Conservation (phyloP, 2,888 invertebrate genomes). For the Trissonchulus sp. region DNA sequence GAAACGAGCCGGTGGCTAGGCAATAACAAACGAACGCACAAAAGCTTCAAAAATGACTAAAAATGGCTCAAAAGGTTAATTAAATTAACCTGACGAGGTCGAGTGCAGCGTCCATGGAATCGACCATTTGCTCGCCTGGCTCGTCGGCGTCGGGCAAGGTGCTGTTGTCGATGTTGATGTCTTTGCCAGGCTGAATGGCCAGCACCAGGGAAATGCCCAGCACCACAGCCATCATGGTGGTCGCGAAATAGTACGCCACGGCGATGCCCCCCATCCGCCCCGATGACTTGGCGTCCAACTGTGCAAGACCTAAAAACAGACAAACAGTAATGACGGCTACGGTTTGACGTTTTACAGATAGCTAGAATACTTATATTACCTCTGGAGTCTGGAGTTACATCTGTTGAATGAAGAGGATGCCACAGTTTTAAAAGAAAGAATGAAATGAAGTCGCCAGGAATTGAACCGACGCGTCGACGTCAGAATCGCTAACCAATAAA, state of each 20-base stretch:
- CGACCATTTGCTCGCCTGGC: slow-evolving; percentile 6
- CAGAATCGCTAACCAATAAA: no score
- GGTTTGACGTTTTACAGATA: not conserved
- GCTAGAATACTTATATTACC: no score
- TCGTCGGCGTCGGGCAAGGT: slow-evolving; percentile 44
- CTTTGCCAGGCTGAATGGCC: slow-evolving; percentile 62
- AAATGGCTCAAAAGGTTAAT: no score
- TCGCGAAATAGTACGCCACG: slow-evolving; percentile 63
- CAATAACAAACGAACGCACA: no score
- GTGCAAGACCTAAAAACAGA: slow-evolving; percentile 60
- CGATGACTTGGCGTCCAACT: slow-evolving; percentile 62
- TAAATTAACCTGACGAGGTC: slow-evolving; percentile 63
- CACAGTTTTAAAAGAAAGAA: no score
- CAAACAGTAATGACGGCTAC: not conserved
- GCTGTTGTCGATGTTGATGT: slow-evolving; percentile 41
- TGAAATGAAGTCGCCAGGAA: no score
- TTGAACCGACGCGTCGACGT: no score
- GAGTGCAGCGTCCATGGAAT: slow-evolving; percentile 69
- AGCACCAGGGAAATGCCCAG: slow-evolving; percentile 63
- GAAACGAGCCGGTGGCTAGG: no score
- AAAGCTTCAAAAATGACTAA: no score
- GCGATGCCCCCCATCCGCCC: slow-evolving; percentile 64
- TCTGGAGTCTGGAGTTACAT: no score
- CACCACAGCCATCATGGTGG: slow-evolving; percentile 63
- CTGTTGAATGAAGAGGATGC: no score